Percentiles rank a stretch among this genome's conserved stretches.
Conservation (phyloP, 2,113 vertebrate genomes). For the Osmerus mordax region DNA sequence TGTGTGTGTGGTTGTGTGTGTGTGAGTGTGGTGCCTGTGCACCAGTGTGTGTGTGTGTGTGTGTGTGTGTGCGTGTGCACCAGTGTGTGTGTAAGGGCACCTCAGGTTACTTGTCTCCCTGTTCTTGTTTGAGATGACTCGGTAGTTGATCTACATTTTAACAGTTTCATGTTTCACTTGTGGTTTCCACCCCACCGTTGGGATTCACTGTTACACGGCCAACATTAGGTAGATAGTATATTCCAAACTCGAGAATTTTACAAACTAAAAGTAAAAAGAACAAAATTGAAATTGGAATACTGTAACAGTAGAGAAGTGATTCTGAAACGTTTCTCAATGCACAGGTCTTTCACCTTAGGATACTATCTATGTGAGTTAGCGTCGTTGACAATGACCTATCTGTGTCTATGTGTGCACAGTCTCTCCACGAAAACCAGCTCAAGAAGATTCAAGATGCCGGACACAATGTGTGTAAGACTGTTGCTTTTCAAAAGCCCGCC, state of each 20-base stretch:
- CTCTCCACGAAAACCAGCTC: slow-evolving; percentile 61
- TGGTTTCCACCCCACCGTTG: slow-evolving; percentile 38
- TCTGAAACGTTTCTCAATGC: no score
- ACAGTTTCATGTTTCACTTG: slow-evolving; percentile 52
- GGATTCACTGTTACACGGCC: slow-evolving; percentile 17
- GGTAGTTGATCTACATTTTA: slow-evolving; percentile 23
- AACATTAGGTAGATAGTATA: slow-evolving; percentile 1
- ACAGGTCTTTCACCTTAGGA: not conserved
- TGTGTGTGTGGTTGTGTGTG: not conserved
- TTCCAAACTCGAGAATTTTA: slow-evolving; percentile 9
- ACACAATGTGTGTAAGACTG: slow-evolving; percentile 78
- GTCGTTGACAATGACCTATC: slow-evolving; percentile 61
- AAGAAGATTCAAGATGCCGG: slow-evolving; percentile 71
- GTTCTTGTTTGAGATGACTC: slow-evolving; percentile 27
- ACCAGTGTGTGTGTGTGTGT: not conserved
- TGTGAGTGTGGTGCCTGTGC: no score
- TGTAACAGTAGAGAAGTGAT: no score
- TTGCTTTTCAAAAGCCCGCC: slow-evolving; percentile 50
- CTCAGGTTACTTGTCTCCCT: slow-evolving; percentile 36
- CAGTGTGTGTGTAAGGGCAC: slow-evolving; percentile 15
- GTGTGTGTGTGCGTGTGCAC: slow-evolving; percentile 12
- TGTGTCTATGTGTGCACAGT: slow-evolving; percentile 72
- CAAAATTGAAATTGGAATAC: no score
- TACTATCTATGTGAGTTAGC: slow-evolving; percentile 13
- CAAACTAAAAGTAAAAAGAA: no score